phyloP scores from a whole-genome alignment of 1,140 invertebrate species.

The Drosophila subobscura region DNA sequence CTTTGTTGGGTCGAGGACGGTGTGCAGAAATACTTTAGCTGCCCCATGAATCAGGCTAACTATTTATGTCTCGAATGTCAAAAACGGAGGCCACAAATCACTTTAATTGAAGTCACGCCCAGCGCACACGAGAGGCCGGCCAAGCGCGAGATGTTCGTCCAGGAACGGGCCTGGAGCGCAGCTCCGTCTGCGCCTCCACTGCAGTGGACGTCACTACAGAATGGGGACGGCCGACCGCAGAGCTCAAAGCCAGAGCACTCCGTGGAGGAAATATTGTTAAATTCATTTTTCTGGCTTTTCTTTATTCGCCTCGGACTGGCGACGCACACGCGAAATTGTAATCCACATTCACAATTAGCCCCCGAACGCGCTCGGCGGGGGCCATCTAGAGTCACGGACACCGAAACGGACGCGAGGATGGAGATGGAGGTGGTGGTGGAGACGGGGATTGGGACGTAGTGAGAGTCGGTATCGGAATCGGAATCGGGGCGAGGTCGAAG shows the following conservation, averaged over 20 bases:
- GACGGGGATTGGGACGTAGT: no score
- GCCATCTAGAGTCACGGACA: background rate
- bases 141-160: slow-evolving; percentile 29
- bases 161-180: slow-evolving; percentile 3
- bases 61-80: slow-evolving; percentile 74
- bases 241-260: background rate
- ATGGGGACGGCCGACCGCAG: slow-evolving; percentile 10
- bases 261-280: slow-evolving; percentile 49
- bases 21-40: slow-evolving; percentile 23
- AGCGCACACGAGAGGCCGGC: slow-evolving; percentile 48
- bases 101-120: slow-evolving; percentile 77
- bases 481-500: slow-evolving; percentile 12
- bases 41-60: slow-evolving; percentile 60
- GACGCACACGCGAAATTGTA: slow-evolving; percentile 70
- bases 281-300: slow-evolving; percentile 20
- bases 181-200: slow-evolving; percentile 5
- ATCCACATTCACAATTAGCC: slow-evolving; percentile 64
- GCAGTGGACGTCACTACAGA: slow-evolving; percentile 2
- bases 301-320: slow-evolving; percentile 21
- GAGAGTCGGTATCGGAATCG: background rate
- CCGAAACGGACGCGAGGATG: slow-evolving; percentile 1
- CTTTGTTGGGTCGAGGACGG: slow-evolving; percentile 20
- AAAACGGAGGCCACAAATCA: slow-evolving; percentile 74
- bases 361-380: slow-evolving; percentile 46
- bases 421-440: background rate